Evolutionary conservation across 2,797 vertebrate genomes (phyloP), one percentile per base, ranked within the genome.

Genomic region (Macropodus opercularis): DNA sequence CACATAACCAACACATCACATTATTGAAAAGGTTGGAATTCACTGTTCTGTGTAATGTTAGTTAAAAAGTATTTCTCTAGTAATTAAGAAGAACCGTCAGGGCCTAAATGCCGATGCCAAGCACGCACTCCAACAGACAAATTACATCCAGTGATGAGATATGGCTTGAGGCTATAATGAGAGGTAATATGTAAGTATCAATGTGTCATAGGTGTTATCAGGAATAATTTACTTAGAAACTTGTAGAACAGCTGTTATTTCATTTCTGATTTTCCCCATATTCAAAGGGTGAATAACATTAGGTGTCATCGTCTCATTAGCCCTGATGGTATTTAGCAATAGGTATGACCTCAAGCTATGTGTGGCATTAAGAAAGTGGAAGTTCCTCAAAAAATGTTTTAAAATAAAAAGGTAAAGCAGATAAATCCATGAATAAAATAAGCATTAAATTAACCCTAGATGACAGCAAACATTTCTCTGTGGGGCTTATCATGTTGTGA

Each of bases 171-270:
- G 72, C 72, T 57, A 29, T 64, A 72, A 76, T 75, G 56, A 81
- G 74, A 72, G 41, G 72, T 76, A 81, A 81, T 83, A 42, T 65
- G 49, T 52, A 48, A 53, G 41, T 66, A 24, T 72, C 63, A 77
- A 64, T 65, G 47, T 74, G 62, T 76, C 74, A 50, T 40, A 43
- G 26, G 60, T 67, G 54, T 65, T 80, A 75, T 77, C 49, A 3
- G 50, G 40, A 64, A 72, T 53, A 31, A 69, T 61, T 69, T 39
- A 67, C 50, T 66, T 51, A 34, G 61, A 84, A 63, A 44, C 52
- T 42, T 55, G 34, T 59, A 52, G 74, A 81, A 62, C 59, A 69
- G 40, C 56, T 51, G 50, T 24, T 63, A 52, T 62, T 74, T 60
- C 34, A 80, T 72, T 78, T 50, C 35, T 54, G 43, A 36, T 4